Evolutionary conservation across 2,888 invertebrate genomes (phyloP).

Genomic region (Ophraella communa): DNA sequence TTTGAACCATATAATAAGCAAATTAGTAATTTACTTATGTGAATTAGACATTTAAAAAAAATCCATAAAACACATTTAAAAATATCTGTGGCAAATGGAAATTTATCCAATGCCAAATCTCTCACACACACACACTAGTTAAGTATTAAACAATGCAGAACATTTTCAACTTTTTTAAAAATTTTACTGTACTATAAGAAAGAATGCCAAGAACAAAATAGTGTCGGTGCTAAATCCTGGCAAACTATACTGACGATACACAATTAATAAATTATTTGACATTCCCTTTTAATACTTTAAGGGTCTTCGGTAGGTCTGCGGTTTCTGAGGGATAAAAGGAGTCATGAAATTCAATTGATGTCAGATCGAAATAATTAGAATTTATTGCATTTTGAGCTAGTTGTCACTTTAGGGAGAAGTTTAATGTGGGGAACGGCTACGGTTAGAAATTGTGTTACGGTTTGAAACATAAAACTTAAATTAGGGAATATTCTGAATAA

Average conservation of each 20-base stretch:
- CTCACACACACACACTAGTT: no score
- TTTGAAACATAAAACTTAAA: conserved; percentile 1
- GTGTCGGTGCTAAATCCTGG: conserved; percentile 5
- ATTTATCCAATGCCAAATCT: no score
- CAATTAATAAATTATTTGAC: conserved; percentile 32
- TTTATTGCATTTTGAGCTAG: conserved; percentile 27
- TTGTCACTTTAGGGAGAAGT: conserved; percentile 17
- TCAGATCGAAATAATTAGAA: conserved; percentile 31
- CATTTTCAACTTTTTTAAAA: neutral
- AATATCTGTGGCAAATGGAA: no score
- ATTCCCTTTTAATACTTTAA: conserved; percentile 32
- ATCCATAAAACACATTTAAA: no score
- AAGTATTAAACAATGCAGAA: no score
- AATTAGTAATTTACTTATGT: no score
- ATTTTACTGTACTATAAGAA: neutral
- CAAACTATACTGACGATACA: conserved; percentile 25
- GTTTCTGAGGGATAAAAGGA: conserved; percentile 28
- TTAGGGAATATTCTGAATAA: neutral
- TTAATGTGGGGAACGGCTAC: conserved; percentile 7
- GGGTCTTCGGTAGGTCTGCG: conserved; percentile 16
- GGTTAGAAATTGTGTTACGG: conserved; percentile 5
- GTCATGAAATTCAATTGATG: conserved; percentile 29
- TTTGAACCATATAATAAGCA: no score
- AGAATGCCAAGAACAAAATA: neutral
- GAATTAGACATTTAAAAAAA: no score